Percentiles rank a stretch among this genome's conserved stretches.
Evolutionary conservation across 23 tunicate genomes (phyloP).

Genomic region (Botrylloides violaceus): DNA sequence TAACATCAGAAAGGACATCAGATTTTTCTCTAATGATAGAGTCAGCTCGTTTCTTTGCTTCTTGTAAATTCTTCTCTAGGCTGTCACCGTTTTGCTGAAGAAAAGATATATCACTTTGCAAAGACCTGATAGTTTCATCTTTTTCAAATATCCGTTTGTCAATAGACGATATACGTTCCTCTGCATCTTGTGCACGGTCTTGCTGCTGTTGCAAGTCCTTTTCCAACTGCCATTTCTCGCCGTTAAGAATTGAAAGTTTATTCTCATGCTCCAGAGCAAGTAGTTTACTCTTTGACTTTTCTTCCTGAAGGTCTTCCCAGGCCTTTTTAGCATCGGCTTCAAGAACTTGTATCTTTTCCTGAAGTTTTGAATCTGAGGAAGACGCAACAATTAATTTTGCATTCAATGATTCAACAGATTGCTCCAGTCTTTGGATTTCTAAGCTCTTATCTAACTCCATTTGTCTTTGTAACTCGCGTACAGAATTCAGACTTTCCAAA

Average conservation of each 20-base stretch:
- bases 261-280: slow-evolving; percentile 17
- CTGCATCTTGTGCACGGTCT: not conserved
- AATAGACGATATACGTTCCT: not conserved
- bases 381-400: slow-evolving; percentile 14
- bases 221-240: slow-evolving; percentile 36
- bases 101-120: not conserved
- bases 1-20: slow-evolving; percentile 7
- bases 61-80: not conserved
- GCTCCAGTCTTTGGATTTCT: slow-evolving; percentile 31
- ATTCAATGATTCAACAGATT: slow-evolving; percentile 26
- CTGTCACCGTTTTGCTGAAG: not conserved
- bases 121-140: not conserved
- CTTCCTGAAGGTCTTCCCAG: slow-evolving; percentile 29
- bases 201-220: not conserved
- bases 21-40: not conserved
- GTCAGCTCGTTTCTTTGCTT: not conserved
- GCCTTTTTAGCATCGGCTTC: slow-evolving; percentile 19
- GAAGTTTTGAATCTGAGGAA: slow-evolving; percentile 15
- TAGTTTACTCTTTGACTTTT: slow-evolving; percentile 4
- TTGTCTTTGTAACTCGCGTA: slow-evolving; percentile 20
- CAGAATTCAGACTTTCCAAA: not conserved
- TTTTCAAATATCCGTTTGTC: not conserved
- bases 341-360: slow-evolving; percentile 9
- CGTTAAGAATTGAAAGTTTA: slow-evolving; percentile 31
- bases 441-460: slow-evolving; percentile 46